phyloP scores from a whole-genome alignment of 2,888 invertebrate species.

The Eilema caniola region DNA sequence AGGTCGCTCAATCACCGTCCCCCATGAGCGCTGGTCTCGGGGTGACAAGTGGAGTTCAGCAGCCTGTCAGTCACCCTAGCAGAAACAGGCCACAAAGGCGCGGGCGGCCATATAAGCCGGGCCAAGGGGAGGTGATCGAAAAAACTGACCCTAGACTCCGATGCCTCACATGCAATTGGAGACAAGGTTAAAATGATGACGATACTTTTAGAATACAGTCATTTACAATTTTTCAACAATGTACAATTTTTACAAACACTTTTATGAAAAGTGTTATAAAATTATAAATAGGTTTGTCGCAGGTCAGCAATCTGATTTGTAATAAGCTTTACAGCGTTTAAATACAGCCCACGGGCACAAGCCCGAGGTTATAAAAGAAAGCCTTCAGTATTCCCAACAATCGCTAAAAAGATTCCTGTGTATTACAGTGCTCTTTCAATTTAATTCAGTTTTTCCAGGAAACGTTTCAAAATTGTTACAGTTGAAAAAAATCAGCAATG shows the following conservation, averaged over 20 bases:
- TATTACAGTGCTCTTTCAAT: background rate
- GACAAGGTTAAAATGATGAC: too few species aligned
- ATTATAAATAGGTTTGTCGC: background rate
- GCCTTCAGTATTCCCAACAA: background rate
- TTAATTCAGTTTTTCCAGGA: background rate
- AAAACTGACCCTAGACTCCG: too few species aligned
- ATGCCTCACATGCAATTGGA: too few species aligned
- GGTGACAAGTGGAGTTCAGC: too few species aligned
- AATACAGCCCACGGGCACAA: background rate
- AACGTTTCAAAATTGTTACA: too few species aligned
- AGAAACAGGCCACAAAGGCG: too few species aligned
- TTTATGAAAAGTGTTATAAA: background rate
- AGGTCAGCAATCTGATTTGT: constrained; percentile 3
- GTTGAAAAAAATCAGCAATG: too few species aligned
- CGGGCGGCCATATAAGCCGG: too few species aligned
- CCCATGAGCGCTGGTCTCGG: too few species aligned
- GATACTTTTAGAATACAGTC: background rate
- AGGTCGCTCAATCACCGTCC: too few species aligned
- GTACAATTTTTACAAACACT: background rate
- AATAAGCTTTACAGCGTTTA: constrained; percentile 13
- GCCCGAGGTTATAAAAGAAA: constrained; percentile 1
- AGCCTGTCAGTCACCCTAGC: too few species aligned
- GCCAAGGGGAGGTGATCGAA: too few species aligned
- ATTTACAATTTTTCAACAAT: background rate
- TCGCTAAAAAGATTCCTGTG: background rate